phyloP scores from a whole-genome alignment of 2,113 vertebrate genomes.

The Mystacornis crossleyi region DNA sequence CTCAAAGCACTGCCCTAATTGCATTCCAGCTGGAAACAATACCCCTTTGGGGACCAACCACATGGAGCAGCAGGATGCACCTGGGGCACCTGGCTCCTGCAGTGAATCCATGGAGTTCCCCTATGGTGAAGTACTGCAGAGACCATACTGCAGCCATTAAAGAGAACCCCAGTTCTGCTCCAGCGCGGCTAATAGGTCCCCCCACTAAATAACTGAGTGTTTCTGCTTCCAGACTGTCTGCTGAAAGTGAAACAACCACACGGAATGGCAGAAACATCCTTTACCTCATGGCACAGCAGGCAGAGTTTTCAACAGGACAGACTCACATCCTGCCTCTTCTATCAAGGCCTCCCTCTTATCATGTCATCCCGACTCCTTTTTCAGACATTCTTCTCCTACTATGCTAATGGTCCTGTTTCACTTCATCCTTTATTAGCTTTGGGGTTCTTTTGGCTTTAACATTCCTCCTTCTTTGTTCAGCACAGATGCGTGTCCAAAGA shows the following conservation, averaged over 20 bases:
- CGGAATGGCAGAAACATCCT: not conserved
- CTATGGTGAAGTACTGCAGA: not conserved
- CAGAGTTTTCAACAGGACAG: not conserved
- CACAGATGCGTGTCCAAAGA: not conserved
- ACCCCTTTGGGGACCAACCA: not conserved
- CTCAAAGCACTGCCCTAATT: not conserved
- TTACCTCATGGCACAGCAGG: not conserved
- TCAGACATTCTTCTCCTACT: not conserved
- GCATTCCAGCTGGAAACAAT: not conserved
- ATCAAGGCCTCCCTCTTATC: not conserved
- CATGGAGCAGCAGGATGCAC: not conserved
- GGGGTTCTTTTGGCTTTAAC: not conserved
- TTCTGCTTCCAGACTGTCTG: not conserved
- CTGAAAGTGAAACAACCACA: not conserved
- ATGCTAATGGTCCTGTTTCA: not conserved
- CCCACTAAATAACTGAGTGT: not conserved
- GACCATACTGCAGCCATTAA: accelerated
- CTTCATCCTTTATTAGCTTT: not conserved
- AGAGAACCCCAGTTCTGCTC: not conserved
- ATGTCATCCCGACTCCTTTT: not conserved
- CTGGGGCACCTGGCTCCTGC: not conserved
- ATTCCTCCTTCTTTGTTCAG: not conserved
- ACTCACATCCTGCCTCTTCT: not conserved
- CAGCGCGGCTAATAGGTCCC: not conserved
- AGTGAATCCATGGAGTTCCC: not conserved